phyloP scores from a whole-genome alignment of 2,797 vertebrate species.

The Aldrovandia affinis region DNA sequence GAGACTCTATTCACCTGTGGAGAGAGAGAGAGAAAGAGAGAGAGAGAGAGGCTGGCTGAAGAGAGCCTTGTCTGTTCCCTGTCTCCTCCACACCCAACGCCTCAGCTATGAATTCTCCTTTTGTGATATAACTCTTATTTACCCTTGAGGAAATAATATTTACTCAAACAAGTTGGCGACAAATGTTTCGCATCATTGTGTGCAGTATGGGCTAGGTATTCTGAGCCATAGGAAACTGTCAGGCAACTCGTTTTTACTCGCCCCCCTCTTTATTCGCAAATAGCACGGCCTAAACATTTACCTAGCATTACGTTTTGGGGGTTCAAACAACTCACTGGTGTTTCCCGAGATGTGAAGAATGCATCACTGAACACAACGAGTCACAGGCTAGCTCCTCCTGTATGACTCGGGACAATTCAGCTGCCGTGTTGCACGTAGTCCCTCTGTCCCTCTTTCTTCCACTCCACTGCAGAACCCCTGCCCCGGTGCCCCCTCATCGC shows the following conservation, averaged over 20 bases:
- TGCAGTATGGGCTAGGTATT: slow-evolving; percentile 46
- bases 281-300: slow-evolving; percentile 8
- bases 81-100: slow-evolving; percentile 23
- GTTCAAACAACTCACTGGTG: background rate
- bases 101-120: slow-evolving; percentile 65
- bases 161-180: slow-evolving; percentile 63
- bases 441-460: background rate
- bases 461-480: background rate
- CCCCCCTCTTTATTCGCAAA: slow-evolving; percentile 13
- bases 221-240: slow-evolving; percentile 62
- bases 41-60: slow-evolving; percentile 34
- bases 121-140: slow-evolving; percentile 72
- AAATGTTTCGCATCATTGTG: slow-evolving; percentile 58
- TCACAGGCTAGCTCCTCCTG: background rate
- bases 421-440: background rate
- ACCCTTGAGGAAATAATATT: slow-evolving; percentile 68
- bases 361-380: background rate
- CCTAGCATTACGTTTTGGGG: background rate
- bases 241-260: slow-evolving; percentile 28
- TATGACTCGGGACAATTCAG: background rate
- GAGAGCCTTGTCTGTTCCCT: slow-evolving; percentile 38
- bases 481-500: background rate
- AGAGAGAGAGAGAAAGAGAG: slow-evolving; percentile 27
- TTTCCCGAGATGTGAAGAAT: background rate
- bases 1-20: slow-evolving; percentile 58